A percentile compares a stretch with the other conserved stretches of the same genome.
phyloP scores from a whole-genome alignment of 2,113 vertebrate species.

The Poeciliopsis retropinna region DNA sequence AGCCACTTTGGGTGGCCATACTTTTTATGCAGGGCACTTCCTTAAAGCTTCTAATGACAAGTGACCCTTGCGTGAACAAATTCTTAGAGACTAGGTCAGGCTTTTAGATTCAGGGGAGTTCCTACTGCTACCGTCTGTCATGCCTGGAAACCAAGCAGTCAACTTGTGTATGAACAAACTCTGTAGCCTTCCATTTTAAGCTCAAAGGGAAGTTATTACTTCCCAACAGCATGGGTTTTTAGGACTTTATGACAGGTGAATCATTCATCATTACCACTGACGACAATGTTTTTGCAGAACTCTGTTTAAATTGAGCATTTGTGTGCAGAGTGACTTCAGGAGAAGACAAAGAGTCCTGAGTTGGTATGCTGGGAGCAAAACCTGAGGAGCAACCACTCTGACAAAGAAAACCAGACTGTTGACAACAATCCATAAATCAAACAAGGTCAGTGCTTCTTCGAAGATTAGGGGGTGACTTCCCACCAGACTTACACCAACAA shows the following conservation, averaged over 20 bases:
- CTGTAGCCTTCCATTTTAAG: conserved; percentile 49
- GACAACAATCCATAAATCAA: conserved; percentile 71
- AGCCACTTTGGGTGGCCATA: conserved; percentile 85
- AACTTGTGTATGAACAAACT: conserved; percentile 63
- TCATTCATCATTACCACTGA: conserved; percentile 56
- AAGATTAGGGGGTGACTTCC: conserved; percentile 51
- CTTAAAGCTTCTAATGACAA: conserved; percentile 82
- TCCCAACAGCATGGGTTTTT: conserved; percentile 62
- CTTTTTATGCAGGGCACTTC: conserved; percentile 76
- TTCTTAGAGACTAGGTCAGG: conserved; percentile 82
- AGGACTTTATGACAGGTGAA: conserved; percentile 49
- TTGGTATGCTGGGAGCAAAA: conserved; percentile 71
- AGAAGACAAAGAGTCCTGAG: conserved; percentile 58
- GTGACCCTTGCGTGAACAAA: conserved; percentile 82
- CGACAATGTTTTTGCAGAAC: conserved; percentile 39
- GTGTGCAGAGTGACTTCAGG: conserved; percentile 49
- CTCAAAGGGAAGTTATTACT: conserved; percentile 50
- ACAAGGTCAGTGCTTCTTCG: conserved; percentile 44
- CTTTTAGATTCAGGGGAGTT: conserved; percentile 78
- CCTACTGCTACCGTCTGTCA: conserved; percentile 78
- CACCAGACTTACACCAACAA: conserved; percentile 50
- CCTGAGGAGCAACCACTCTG: conserved; percentile 34
- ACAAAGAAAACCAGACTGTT: conserved; percentile 52
- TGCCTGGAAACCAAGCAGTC: conserved; percentile 76
- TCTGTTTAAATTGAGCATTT: conserved; percentile 23